Evolutionary conservation across 2,113 vertebrate genomes (phyloP), one percentile per base, ranked within the genome.

Genomic region (Morone saxatilis): DNA sequence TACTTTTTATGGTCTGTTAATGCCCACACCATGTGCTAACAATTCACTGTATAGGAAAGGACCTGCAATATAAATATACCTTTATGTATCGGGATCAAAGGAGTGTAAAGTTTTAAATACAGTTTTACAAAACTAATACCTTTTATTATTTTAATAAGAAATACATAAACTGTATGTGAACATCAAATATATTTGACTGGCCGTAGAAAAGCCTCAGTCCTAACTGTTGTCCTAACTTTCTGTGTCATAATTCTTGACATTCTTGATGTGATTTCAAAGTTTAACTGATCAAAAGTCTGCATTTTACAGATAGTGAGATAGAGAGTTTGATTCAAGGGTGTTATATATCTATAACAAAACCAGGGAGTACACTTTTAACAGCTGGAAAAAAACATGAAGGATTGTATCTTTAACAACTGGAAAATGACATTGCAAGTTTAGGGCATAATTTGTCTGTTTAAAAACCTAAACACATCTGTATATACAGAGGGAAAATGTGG

Each of bases 381-480:
- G 53, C 54, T 36, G 48, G 4, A 6, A 0, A 40, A 25, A 47
- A 47, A 47, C 11, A 47, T 47, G 4, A 47, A 13, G 12, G 2
- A 7, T 19, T 68, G 36, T 38, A 67, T 10, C 5, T 78, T 17
- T 36, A 62, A 68, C 16, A 59, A 53, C 12, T 59, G 48, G 19
- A 61, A 71, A 85, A 22, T 22, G 0, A 51, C 45, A 70, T 0
- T 53, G 22, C 0, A 2, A 19, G 4, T 75, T 57, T 20, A 63
- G 43, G 20, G 20, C 16, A 48, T 9, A 47, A 48, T 80, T 60
- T 75, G 22, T 8, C 16, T 4, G 2, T 54, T 43, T 14, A 11
- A 4, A 74, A 31, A 79, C 74, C 9, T 17, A 76, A 78, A 77
- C 50, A 45, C 65, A 56, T 80, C 54, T 74, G 57, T 54, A 14